Evolutionary conservation across 2,113 vertebrate genomes (phyloP).

Genomic region (Genyomyrus donnyi): DNA sequence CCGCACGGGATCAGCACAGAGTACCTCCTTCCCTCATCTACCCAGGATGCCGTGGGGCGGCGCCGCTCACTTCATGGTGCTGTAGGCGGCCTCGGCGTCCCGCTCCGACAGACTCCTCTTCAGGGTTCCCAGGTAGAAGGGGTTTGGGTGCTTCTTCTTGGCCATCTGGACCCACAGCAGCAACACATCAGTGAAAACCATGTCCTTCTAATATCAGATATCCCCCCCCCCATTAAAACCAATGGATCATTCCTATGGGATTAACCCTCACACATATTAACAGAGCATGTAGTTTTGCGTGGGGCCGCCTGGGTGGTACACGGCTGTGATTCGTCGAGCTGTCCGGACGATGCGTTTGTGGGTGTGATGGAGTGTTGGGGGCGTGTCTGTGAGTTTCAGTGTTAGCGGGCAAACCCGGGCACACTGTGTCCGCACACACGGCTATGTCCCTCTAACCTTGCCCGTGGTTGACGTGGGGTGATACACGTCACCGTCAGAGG

Average conservation of each 20-base stretch:
- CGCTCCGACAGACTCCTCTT: slow-evolving; percentile 76
- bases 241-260: not conserved
- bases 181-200: not conserved
- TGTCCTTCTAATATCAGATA: not conserved
- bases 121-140: slow-evolving; percentile 74
- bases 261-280: not conserved
- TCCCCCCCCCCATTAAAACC: not conserved
- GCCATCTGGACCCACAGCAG: slow-evolving; percentile 50
- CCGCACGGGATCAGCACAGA: not conserved
- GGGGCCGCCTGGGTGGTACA: not conserved
- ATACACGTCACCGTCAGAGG: not conserved
- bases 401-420: not conserved
- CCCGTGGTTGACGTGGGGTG: not conserved
- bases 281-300: not conserved
- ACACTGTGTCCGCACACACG: not conserved
- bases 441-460: not conserved
- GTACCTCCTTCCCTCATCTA: slow-evolving; percentile 4
- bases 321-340: not conserved
- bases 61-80: slow-evolving; percentile 68
- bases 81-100: slow-evolving; percentile 70
- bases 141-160: slow-evolving; percentile 78
- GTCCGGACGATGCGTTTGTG: not conserved
- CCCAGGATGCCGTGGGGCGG: not conserved
- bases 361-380: not conserved
- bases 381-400: not conserved